Evolutionary conservation across 1,140 invertebrate genomes (phyloP).

Genomic region (Babylonia areolata): DNA sequence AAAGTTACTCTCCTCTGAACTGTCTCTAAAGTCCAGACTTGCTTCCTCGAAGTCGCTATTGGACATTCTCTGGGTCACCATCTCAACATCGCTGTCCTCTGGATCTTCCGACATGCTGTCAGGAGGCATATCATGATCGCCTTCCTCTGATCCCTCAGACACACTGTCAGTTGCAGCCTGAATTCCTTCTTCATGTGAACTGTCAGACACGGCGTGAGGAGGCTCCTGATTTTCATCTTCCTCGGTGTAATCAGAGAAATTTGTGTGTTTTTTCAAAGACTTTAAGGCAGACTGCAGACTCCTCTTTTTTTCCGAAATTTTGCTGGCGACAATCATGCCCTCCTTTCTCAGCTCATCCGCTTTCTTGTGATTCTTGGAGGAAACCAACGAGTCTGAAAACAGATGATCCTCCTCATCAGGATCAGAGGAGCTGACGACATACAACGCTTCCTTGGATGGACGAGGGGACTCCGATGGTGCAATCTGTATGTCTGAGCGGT

Average conservation of each 20-base stretch:
- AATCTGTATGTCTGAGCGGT: background rate
- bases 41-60: background rate
- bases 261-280: background rate
- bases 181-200: background rate
- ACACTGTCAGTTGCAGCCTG: background rate
- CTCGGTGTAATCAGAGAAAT: background rate
- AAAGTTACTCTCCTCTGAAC: background rate
- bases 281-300: background rate
- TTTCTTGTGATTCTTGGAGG: background rate
- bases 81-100: background rate
- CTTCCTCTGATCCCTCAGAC: background rate
- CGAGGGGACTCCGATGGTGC: background rate
- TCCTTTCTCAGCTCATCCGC: background rate
- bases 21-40: background rate
- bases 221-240: background rate
- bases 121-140: background rate
- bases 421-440: background rate
- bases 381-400: background rate
- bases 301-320: background rate
- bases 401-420: background rate
- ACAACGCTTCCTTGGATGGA: background rate
- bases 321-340: background rate
- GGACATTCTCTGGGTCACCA: background rate
- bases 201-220: background rate
- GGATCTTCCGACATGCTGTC: background rate